These are phyloP conservation scores for Rhopalosiphum padi DNA, from an alignment of 1,140 invertebrate species.

Conservation along the genomic window DNA sequence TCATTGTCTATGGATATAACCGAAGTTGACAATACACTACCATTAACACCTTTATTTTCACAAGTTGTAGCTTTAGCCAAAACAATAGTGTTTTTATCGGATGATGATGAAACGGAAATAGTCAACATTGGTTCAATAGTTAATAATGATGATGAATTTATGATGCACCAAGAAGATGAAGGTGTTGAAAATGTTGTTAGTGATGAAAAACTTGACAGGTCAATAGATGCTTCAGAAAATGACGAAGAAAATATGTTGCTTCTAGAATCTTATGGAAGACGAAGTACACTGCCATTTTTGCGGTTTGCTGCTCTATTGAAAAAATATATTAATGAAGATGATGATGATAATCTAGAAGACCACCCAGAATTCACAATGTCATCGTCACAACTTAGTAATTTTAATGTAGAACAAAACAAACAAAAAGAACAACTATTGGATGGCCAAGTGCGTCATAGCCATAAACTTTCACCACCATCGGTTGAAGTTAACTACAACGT, in stretches of 20 bases:
- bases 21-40: background rate
- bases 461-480: background rate
- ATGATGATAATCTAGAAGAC: background rate
- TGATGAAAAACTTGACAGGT: background rate
- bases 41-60: background rate
- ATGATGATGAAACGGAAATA: background rate
- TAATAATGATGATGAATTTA: background rate
- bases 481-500: background rate
- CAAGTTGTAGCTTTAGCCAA: conserved; percentile 27
- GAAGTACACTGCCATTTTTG: conserved; percentile 82
- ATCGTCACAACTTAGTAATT: background rate
- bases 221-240: background rate
- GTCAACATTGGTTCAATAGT: background rate
- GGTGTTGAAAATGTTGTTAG: background rate
- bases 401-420: background rate
- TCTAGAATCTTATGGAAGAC: conserved; percentile 33
- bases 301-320: conserved; percentile 82
- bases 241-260: background rate
- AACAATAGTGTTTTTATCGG: conserved; percentile 20
- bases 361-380: background rate
- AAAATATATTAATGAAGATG: conserved; percentile 81
- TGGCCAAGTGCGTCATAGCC: background rate
- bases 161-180: background rate
- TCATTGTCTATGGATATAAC: background rate
- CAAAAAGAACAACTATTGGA: background rate